Evolutionary conservation across 2,888 invertebrate species (phyloP), one percentile per base, ranked within the genome.

Genomic region (Dermolepida albohirtum): DNA sequence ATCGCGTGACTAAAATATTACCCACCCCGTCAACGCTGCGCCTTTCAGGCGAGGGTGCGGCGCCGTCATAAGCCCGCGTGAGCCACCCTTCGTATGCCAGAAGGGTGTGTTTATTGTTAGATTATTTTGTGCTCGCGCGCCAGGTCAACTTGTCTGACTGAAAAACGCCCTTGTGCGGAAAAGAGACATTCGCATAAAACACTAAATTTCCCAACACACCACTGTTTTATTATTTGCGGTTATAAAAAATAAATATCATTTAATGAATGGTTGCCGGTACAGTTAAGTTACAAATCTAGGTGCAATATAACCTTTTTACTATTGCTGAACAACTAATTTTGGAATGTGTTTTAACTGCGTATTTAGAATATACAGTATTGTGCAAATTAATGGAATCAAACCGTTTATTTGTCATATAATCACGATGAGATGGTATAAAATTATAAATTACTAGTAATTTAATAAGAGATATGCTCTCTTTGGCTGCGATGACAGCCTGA

Each of bases 41-140:
- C 76, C 79, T 78, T 75, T 77, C 69, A 74, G 81, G 84, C 84
- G 85, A 84, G 85, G 82, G 84, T 79, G 78, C 65, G 66, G 64
- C 68, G 64, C 69, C 70, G 70, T 68, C 67, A 65, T 67, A 71
- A 66, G 71, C 54, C 68, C 44, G 55, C 40, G 54, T 39, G 49
- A 62, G 17, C 59, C 59, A 47, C 59, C 59, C 59, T 62, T 62
- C 59, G 49, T 62, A 47, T 34, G 47, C 47, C 47, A 34, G 47
- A 43, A 64, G 64, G 68, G 68, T 68, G 68, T 68, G 68, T 68
- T 68, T 68, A 68, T 64, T 63, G 68, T 64, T 50, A 57, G 50
- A 66, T 66, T 66, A 66, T 66, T 66, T 66, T 41, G 57, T 66
- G 50, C 39, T 50, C 50, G 27, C 50, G 66, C 66, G 66, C 50